A percentile compares a stretch with the other conserved stretches of the same genome.
Conservation (phyloP, 2,888 invertebrate species). For the Lasioglossum morio region DNA sequence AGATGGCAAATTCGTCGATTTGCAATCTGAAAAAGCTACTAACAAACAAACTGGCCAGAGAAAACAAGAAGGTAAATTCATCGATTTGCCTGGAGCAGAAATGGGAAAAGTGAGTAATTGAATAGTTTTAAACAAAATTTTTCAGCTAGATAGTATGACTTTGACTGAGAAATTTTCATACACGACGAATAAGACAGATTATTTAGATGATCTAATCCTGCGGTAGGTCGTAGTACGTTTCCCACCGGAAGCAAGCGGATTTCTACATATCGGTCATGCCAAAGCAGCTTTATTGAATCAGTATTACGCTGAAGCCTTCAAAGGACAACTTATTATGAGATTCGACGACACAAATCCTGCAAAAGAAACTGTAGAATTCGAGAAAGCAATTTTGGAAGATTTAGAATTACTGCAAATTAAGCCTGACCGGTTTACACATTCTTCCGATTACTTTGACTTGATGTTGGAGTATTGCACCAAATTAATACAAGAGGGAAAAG, state of each 20-base stretch:
- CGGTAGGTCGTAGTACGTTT: slow-evolving; percentile 94
- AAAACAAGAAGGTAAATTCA: slow-evolving; percentile 97
- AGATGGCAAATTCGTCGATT: slow-evolving; percentile 93
- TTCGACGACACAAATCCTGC: slow-evolving; percentile 99
- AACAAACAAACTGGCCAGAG: slow-evolving; percentile 77
- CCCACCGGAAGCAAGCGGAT: slow-evolving; percentile 99
- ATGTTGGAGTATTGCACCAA: slow-evolving; percentile 95
- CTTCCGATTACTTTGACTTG: slow-evolving; percentile 98
- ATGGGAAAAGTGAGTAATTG: slow-evolving; percentile 91
- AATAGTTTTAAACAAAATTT: neutral
- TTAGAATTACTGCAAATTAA: slow-evolving; percentile 95
- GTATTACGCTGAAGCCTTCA: slow-evolving; percentile 96
- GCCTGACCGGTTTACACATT: slow-evolving; percentile 96
- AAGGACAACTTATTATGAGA: slow-evolving; percentile 98
- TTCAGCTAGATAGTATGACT: neutral
- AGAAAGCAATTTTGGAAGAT: slow-evolving; percentile 98
- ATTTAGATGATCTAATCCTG: slow-evolving; percentile 2
- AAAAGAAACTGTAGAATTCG: slow-evolving; percentile 98
- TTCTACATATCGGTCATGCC: slow-evolving; percentile 99
- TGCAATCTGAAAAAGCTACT: slow-evolving; percentile 53
- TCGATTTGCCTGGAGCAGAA: slow-evolving; percentile 98
- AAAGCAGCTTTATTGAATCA: slow-evolving; percentile 99
- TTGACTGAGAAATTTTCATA: neutral
- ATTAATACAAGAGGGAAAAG: slow-evolving; percentile 94
- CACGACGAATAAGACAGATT: neutral